Evolutionary conservation across 2,113 vertebrate genomes (phyloP), one percentile per base, ranked within the genome.

Genomic region (Austrofundulus limnaeus): DNA sequence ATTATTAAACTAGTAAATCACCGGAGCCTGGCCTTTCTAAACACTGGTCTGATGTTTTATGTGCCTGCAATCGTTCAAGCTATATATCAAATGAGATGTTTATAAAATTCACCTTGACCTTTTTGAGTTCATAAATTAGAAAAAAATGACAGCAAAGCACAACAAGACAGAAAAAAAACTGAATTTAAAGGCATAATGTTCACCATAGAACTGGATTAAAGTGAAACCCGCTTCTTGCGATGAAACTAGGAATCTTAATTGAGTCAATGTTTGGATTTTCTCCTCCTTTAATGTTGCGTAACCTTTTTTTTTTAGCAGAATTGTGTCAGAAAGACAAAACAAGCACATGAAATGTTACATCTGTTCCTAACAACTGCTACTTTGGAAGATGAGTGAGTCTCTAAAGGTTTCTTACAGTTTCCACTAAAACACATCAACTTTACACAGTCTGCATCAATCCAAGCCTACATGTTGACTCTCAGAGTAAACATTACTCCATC

Each of bases 1-100:
- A 21, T 80, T 73, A 72, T 75, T 59, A 80, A 58, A 69, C 15
- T 37, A 47, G 58, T 75, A 76, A 75, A 70, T 84, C 61, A 68
- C 41, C 42, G 34, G 6, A 37, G 17, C 20, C 15, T 53, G 25
- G 52, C 3, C 19, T 39, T 17, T 14, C 37, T 53, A 31, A 24
- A 42, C 43, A 23, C 24, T 9, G 7, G 41, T 63, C 24, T 11
- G 31, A 42, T 52, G 28, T 3, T 31, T 28, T 68, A 19, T 38
- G 34, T 17, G 23, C 17, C n/a, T 10, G 17, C 23, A 50, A 41
- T 19, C 56, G 11, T 48, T 48, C 45, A 28, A 54, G 43, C 24
- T n/a, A 23, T 73, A 48, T 21, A 43, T 66, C 50, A 42, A 21
- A 39, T 21, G 15, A 49, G 3, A 11, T 28, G 21, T 47, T 24